Base-by-base conservation (phyloP, 2,888 invertebrate species). In the Hydropsyche betteni region DNA sequence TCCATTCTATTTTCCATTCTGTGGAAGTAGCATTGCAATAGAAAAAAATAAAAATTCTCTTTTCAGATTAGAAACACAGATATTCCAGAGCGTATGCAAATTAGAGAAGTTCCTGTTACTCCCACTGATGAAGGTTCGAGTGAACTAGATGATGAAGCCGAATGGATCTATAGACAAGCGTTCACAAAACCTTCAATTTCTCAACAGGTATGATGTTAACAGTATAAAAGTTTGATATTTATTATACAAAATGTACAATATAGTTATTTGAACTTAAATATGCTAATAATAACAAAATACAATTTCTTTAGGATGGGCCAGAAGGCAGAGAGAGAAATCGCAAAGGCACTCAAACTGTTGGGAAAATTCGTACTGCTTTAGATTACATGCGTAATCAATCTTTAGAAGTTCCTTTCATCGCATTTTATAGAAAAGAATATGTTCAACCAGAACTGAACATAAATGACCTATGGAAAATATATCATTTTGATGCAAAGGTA, bases 401-500 rank as follows among this genome's bases (percentile, higher is more conserved):
- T 69, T 88, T 97, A 80, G 99, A 99, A 87, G 98, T 99, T 58
- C 99, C 99, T 0, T 99, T 99, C 84, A 99, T 99, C 81, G 97
- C 97, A 0, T 98, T 98, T 85, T 99, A 99, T 83, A 91, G 99
- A 36, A 99, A 99, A 84, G 99, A 99, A 84, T 97, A 97, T 81
- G 96, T 99, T 0, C 93, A 95, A 81, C 97, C 97, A 0, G 98
- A 98, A 82, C 86, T 99, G 33, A 95, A 92, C 80, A 96, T 98
- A 73, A 96, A 96, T 81, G 99, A 99, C 83, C 86, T 99, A 44
- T 99, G 99, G 99, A 96, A 94, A 83, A 94, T 99, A n/a, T 99
- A 97, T 86, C 94, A 94, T 82, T 96, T 90, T 84, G 98, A 99
- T 84, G 96, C 95, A 73, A 96, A 96, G 89, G 93, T 92, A 16